Evolutionary conservation across 2,113 vertebrate species (phyloP), one percentile per base, ranked within the genome.

Genomic region (Rhineura floridana): DNA sequence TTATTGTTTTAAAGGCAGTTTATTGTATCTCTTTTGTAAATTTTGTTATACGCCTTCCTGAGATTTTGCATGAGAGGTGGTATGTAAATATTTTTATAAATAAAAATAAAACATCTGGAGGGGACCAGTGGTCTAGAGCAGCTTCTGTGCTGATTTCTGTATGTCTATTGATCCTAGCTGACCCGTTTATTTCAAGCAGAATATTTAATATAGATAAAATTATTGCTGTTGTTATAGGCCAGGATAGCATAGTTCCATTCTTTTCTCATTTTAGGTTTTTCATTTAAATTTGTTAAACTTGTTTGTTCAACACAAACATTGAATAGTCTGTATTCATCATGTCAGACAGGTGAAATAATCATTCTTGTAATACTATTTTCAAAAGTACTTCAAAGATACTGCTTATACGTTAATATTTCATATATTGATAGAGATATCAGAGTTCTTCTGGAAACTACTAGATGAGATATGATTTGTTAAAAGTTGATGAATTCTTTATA

Each of bases 401-500:
- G 30, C 33, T 25, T 67, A n/a, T 62, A 63, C 21, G 25, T 67
- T 15, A 39, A 12, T 85, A 36, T 59, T 23, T 23, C 78, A 80
- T 80, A 55, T 55, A 59, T n/a, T n/a, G 55, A 13, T 44, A 75
- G 7, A 42, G n/a, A 82, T 63, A 65, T 50, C 42, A 30, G 46
- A 36, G 3, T 63, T 63, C 28, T 19, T 62, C n/a, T 44, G 75
- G 42, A 39, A 39, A 62, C 15, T 80, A 72, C 59, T 73, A 4
- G 15, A 11, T 81, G 28, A 46, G 77, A 63, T 62, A 17, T 50
- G 85, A 72, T 46, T 81, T 59, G 39, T 82, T 48, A 63, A 85
- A 85, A 89, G 67, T 85, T 81, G 59, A 42, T 70, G 52, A 81
- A 81, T 48, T 89, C 59, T 48, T 81, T 19, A 80, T 80, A 59